Conservation (phyloP, 2,888 invertebrate species). For the Hyalella azteca region DNA sequence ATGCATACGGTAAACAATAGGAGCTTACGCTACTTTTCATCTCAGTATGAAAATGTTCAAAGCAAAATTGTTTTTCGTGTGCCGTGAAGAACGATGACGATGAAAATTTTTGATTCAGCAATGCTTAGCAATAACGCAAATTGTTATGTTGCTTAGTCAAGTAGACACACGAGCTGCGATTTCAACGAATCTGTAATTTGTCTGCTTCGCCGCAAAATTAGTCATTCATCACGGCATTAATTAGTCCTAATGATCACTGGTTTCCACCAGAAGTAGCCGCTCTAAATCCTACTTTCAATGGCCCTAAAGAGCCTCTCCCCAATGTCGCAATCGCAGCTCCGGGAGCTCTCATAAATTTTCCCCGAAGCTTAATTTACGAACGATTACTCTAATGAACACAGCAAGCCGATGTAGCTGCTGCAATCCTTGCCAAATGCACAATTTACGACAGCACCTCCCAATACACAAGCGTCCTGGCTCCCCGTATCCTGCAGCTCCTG, state of each 20-base stretch:
- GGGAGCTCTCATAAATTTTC: not conserved
- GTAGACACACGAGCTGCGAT: too few species aligned
- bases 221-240: too few species aligned
- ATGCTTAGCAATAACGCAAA: too few species aligned
- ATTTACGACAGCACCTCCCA: not conserved
- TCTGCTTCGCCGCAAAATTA: too few species aligned
- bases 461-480: not conserved
- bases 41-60: too few species aligned
- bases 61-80: too few species aligned
- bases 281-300: conserved; percentile 10
- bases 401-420: conserved; percentile 18
- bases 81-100: too few species aligned
- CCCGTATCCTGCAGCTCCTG: not conserved
- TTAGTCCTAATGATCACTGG: not conserved
- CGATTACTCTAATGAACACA: conserved; percentile 21
- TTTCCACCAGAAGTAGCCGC: not conserved
- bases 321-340: conserved; percentile 1
- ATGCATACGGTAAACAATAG: too few species aligned
- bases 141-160: too few species aligned
- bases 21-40: too few species aligned
- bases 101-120: too few species aligned
- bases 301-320: not conserved
- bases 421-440: conserved; percentile 13
- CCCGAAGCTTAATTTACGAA: conserved; percentile 20
- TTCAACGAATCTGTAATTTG: too few species aligned